phyloP scores from a whole-genome alignment of 2,113 vertebrate genomes.

The Dascyllus trimaculatus region DNA sequence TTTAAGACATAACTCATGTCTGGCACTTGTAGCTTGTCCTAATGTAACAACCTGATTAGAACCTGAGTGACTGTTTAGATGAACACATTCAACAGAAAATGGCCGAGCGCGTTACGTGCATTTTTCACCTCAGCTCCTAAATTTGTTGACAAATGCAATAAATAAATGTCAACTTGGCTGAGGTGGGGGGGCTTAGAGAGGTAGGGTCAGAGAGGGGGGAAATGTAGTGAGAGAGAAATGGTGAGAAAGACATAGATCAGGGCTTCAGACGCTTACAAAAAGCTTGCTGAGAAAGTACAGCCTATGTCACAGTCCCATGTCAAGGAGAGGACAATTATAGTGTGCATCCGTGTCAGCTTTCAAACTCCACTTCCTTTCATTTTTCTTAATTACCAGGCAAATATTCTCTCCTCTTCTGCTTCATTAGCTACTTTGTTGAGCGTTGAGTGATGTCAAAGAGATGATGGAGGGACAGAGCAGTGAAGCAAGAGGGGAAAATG shows the following conservation, averaged over 20 bases:
- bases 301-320: slow-evolving; percentile 47
- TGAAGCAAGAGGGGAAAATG: slow-evolving; percentile 59
- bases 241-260: slow-evolving; percentile 15
- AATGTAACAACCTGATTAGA: neutral
- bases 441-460: slow-evolving; percentile 82
- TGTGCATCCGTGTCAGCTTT: slow-evolving; percentile 75
- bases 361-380: slow-evolving; percentile 82
- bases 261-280: slow-evolving; percentile 29
- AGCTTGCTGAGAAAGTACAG: slow-evolving; percentile 53
- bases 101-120: neutral
- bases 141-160: slow-evolving; percentile 10
- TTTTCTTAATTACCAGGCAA: slow-evolving; percentile 86
- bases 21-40: neutral
- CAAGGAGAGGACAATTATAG: slow-evolving; percentile 81
- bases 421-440: slow-evolving; percentile 86
- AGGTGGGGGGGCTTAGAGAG: neutral
- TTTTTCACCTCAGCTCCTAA: slow-evolving; percentile 5
- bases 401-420: slow-evolving; percentile 80
- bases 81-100: slow-evolving; percentile 13
- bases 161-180: slow-evolving; percentile 14
- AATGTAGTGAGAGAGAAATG: slow-evolving; percentile 11
- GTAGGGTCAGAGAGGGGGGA: neutral
- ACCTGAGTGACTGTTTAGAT: neutral
- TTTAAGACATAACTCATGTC: neutral
- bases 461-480: slow-evolving; percentile 82